Conservation (phyloP, 2,888 invertebrate genomes). For the Volucella bombylans region DNA sequence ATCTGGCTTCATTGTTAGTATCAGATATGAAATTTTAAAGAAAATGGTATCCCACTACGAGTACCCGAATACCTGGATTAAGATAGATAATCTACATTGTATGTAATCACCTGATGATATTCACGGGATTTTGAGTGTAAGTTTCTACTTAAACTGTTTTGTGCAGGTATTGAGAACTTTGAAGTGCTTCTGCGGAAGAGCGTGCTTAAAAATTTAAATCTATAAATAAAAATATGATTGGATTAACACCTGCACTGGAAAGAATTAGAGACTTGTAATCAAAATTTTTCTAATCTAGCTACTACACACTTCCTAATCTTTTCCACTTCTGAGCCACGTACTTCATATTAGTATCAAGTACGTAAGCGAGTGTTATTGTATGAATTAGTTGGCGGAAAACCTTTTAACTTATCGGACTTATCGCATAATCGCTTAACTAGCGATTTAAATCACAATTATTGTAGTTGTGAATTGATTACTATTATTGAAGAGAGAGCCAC, state of each 20-base stretch:
- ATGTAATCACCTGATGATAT: too few relatives aligned
- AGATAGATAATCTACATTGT: too few relatives aligned
- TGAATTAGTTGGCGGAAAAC: slow-evolving; percentile 14
- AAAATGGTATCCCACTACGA: neutral
- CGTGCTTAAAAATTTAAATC: neutral
- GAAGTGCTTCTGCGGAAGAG: neutral
- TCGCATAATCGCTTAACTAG: neutral
- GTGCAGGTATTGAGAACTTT: too few relatives aligned
- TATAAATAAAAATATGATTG: neutral
- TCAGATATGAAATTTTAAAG: neutral
- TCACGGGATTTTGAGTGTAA: too few relatives aligned
- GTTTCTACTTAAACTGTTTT: too few relatives aligned
- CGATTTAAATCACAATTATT: too few relatives aligned
- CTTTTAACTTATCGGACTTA: slow-evolving; percentile 2
- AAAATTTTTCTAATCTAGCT: neutral
- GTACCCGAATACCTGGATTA: neutral
- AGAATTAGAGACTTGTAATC: slow-evolving; percentile 3
- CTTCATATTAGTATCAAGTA: neutral
- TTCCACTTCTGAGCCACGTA: neutral
- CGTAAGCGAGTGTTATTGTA: neutral
- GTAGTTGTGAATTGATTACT: too few relatives aligned
- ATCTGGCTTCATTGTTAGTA: neutral
- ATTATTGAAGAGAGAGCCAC: too few relatives aligned
- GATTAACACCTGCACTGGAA: neutral
- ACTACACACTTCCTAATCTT: neutral